Evolutionary conservation across 2,113 vertebrate species (phyloP).

Genomic region (Emydocephalus ijimae): DNA sequence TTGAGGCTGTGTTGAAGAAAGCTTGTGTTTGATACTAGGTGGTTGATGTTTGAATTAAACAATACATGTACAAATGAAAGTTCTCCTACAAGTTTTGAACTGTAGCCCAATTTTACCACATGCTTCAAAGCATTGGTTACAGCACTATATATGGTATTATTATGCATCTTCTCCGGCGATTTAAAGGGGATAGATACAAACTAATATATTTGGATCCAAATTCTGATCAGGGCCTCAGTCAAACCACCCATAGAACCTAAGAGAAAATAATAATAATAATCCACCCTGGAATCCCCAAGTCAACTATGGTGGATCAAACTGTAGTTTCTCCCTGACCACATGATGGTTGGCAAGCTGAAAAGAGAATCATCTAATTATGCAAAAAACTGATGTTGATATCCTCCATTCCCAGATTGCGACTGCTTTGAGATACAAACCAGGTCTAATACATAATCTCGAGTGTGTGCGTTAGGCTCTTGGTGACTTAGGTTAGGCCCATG

Average conservation of each 20-base stretch:
- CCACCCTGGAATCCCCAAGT: background rate
- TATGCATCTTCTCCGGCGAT: background rate
- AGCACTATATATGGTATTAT: background rate
- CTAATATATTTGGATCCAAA: background rate
- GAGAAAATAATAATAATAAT: no score
- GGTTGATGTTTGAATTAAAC: background rate
- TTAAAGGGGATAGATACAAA: background rate
- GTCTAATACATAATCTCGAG: background rate
- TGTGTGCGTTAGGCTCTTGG: background rate
- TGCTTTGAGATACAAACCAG: background rate
- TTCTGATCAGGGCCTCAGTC: background rate
- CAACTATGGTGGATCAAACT: background rate
- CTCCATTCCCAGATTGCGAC: background rate
- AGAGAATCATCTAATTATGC: background rate
- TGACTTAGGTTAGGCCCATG: background rate
- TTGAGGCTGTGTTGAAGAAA: background rate
- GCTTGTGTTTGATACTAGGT: background rate
- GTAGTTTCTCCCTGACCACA: background rate
- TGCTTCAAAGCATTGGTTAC: background rate
- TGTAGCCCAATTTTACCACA: background rate
- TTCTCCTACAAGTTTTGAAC: background rate
- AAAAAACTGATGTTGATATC: background rate
- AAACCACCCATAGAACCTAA: background rate
- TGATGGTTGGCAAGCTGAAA: background rate
- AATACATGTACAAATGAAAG: background rate